A percentile compares a stretch with the other conserved stretches of the same genome.
These are phyloP conservation scores for Ctenodactylus gundi DNA, from an alignment of 2,113 vertebrate genomes.

Conservation along the genomic window DNA sequence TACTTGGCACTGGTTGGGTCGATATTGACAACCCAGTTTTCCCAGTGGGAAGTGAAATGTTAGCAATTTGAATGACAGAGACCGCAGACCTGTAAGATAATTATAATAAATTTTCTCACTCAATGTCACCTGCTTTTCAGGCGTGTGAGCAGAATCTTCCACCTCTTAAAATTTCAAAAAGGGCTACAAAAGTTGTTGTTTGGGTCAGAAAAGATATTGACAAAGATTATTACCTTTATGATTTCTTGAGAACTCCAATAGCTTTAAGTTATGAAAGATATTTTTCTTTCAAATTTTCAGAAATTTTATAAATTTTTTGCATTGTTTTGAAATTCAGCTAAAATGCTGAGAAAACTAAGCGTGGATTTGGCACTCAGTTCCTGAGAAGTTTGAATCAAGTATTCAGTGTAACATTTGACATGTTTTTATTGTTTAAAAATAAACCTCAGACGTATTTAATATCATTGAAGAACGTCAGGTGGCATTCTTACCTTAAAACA, in stretches of 20 bases:
- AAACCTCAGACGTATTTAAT: background rate
- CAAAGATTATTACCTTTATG: background rate
- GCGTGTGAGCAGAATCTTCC: background rate
- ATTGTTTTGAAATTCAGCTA: conserved; percentile 22
- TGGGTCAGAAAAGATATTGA: background rate
- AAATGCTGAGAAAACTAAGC: background rate
- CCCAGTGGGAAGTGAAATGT: background rate
- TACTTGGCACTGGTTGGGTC: background rate
- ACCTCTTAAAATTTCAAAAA: background rate
- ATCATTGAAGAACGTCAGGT: conserved; percentile 10
- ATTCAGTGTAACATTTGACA: background rate
- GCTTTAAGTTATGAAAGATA: background rate
- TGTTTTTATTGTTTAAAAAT: conserved; percentile 4
- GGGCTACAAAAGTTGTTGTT: background rate
- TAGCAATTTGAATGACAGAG: background rate
- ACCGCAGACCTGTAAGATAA: background rate
- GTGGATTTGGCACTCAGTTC: background rate
- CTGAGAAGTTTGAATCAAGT: background rate
- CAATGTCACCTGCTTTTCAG: background rate
- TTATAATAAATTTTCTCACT: background rate
- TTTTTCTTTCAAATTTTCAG: background rate
- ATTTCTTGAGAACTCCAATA: background rate
- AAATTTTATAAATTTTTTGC: background rate
- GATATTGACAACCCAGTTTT: background rate
- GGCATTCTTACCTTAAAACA: conserved; percentile 70